Evolutionary conservation across 2,888 invertebrate species (phyloP).

Genomic region (Campoplex capitator): DNA sequence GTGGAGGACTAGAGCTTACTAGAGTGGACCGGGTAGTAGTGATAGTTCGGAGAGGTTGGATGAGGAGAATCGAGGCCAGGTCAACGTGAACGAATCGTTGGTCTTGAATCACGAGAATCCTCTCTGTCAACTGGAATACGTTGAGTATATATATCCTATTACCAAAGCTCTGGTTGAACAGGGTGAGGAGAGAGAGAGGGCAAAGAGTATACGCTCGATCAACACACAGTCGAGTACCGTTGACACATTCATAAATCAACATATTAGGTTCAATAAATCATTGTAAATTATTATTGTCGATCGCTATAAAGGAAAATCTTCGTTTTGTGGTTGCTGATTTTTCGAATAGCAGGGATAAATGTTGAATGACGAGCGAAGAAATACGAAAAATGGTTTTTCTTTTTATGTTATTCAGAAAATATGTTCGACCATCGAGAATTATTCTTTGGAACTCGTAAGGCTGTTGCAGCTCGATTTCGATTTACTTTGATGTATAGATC

Average conservation of each 20-base stretch:
- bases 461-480: neutral
- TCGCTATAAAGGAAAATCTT: neutral
- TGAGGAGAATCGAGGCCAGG: constrained; percentile 60
- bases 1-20: constrained; percentile 27
- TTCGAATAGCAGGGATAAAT: neutral
- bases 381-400: neutral
- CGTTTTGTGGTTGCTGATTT: neutral
- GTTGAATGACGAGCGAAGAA: neutral
- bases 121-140: constrained; percentile 58
- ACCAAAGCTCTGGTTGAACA: constrained; percentile 35
- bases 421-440: neutral
- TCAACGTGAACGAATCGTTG: constrained; percentile 66
- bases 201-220: constrained; percentile 36
- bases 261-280: constrained; percentile 30
- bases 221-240: constrained; percentile 23
- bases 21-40: constrained; percentile 10
- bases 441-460: neutral
- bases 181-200: neutral
- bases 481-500: neutral
- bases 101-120: constrained; percentile 66
- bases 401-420: neutral
- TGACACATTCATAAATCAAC: constrained; percentile 51
- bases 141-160: constrained; percentile 21
- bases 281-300: constrained; percentile 24
- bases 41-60: constrained; percentile 40